Evolutionary conservation across 2,888 invertebrate genomes (phyloP).

Genomic region (Nomada lathburiana): DNA sequence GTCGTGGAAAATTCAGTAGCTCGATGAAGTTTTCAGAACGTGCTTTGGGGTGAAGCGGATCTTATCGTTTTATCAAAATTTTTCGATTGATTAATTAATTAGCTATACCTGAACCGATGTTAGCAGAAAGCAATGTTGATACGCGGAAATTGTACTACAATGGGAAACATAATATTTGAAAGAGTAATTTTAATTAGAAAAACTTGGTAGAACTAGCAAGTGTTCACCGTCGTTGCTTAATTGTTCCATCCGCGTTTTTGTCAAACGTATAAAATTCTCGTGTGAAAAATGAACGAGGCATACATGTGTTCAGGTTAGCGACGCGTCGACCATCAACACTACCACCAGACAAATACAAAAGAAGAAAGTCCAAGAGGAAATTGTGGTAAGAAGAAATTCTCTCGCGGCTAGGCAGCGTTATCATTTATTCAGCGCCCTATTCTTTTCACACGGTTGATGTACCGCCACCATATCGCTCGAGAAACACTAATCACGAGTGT

Average conservation of each 20-base stretch:
- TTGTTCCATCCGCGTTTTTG: too few species aligned
- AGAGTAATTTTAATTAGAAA: too few species aligned
- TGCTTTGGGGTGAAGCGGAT: too few species aligned
- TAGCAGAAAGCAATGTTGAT: too few species aligned
- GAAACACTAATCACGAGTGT: slow-evolving; percentile 53
- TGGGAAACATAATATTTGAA: too few species aligned
- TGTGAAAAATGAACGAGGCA: slow-evolving; percentile 18
- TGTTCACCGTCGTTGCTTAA: too few species aligned
- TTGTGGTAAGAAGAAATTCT: slow-evolving; percentile 52
- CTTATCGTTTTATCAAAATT: too few species aligned
- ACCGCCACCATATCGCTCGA: slow-evolving; percentile 57
- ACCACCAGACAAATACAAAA: not conserved
- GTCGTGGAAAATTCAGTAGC: not conserved
- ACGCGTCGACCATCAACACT: slow-evolving; percentile 5
- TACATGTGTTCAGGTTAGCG: slow-evolving; percentile 24
- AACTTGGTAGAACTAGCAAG: too few species aligned
- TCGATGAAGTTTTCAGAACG: not conserved
- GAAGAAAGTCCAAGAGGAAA: slow-evolving; percentile 16
- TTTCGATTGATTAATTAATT: too few species aligned
- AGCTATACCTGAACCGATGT: too few species aligned
- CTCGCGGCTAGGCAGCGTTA: slow-evolving; percentile 54
- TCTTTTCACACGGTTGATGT: slow-evolving; percentile 59
- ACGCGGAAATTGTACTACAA: too few species aligned
- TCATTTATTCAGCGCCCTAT: slow-evolving; percentile 62
- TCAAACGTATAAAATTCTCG: too few species aligned